Conservation (phyloP, 1,140 invertebrate species). For the Pseudomyrmex gracilis region DNA sequence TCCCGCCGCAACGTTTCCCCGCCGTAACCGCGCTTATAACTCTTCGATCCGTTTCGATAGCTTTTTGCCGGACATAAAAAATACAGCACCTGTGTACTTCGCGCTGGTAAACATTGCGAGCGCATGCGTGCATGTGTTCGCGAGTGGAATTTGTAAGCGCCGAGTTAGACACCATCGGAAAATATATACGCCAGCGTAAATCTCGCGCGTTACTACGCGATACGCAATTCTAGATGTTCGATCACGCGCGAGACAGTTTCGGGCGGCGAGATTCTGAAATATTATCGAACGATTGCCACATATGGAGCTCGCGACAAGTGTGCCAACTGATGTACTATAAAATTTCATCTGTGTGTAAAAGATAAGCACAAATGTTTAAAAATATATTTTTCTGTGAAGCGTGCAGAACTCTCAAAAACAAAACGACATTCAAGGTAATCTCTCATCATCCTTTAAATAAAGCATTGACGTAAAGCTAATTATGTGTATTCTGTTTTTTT, state of each 20-base stretch:
- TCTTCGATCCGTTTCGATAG: constrained; percentile 53
- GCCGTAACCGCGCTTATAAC: constrained; percentile 36
- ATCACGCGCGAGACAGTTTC: constrained; percentile 45
- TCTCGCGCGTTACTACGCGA: constrained; percentile 48
- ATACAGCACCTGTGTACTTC: constrained; percentile 33
- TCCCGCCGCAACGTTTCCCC: neutral
- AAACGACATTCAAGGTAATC: neutral
- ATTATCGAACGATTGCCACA: constrained; percentile 26
- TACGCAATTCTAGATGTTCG: constrained; percentile 53
- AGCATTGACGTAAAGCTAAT: neutral
- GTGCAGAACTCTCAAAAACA: neutral
- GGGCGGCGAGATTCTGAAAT: constrained; percentile 20
- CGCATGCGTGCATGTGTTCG: constrained; percentile 19
- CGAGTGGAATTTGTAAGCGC: constrained; percentile 46
- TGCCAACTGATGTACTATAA: constrained; percentile 1
- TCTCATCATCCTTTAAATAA: neutral
- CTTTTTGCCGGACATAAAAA: constrained; percentile 47
- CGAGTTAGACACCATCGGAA: constrained; percentile 51
- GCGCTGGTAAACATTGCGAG: constrained; percentile 20
- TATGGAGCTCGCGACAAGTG: neutral
- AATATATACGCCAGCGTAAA: constrained; percentile 53
- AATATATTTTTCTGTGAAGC: neutral
- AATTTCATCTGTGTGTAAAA: neutral
- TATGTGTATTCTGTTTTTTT: neutral
- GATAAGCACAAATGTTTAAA: neutral